phyloP scores from a whole-genome alignment of 2,113 vertebrate species.

The Cryptoleucopteryx plumbea region DNA sequence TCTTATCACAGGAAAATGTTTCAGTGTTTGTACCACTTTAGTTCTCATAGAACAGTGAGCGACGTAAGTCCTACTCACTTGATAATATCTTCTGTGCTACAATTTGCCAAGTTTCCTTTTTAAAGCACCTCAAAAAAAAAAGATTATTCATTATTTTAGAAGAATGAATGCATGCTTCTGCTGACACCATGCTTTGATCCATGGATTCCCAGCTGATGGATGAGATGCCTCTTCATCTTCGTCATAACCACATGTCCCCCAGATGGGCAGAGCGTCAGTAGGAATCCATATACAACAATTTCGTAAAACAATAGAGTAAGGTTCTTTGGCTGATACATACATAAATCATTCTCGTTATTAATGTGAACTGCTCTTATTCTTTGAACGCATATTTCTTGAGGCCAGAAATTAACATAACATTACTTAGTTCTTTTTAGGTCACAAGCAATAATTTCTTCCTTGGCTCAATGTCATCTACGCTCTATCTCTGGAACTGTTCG shows the following conservation, averaged over 20 bases:
- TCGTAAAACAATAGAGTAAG: background rate
- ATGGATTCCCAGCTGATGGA: background rate
- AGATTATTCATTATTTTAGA: background rate
- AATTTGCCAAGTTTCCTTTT: slow-evolving; percentile 9
- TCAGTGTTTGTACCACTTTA: background rate
- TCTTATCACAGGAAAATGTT: background rate
- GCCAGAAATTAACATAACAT: background rate
- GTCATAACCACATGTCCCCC: background rate
- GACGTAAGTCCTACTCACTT: background rate
- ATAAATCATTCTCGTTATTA: background rate
- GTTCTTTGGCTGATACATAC: background rate
- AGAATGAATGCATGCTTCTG: background rate
- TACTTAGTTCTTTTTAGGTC: background rate
- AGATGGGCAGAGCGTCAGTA: background rate
- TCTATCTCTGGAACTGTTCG: background rate
- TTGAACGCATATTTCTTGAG: background rate
- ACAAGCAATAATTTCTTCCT: background rate
- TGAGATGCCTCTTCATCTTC: background rate
- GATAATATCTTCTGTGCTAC: background rate
- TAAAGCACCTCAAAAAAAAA: slow-evolving; percentile 9
- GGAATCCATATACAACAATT: background rate
- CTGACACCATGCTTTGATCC: background rate
- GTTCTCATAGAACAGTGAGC: background rate
- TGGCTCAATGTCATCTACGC: background rate
- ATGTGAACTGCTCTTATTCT: background rate